Evolutionary conservation across 2,888 invertebrate species (phyloP), one percentile per base, ranked within the genome.

Genomic region (Syrphus vitripennis): DNA sequence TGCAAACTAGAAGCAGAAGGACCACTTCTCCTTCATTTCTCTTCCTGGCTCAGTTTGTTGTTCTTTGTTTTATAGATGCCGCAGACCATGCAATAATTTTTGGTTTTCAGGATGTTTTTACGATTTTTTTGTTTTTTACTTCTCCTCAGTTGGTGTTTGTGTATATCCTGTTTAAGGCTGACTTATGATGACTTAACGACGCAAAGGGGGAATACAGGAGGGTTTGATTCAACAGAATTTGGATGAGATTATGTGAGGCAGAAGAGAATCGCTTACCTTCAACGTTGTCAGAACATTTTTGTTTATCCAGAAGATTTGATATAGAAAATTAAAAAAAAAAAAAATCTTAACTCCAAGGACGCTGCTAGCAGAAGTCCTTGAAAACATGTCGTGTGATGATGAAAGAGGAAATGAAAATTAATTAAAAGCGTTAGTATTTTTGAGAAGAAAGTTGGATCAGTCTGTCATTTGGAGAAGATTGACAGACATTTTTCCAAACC

Each of bases 51-150:
- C 16, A 72, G 71, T 71, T 70, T 78, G 82, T 82, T 86, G 69
- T 76, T 78, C 81, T 77, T 74, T 86, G 77, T 78, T 82, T 78
- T 78, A 82, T 81, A 65, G 65, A 63, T 67, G 72, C 84, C 84
- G 63, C 84, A 84, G 61, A 76, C 76, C 81, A 34, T 81, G 76
- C 86, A 86, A 82, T 86, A 72, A 86, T 86, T 82, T 86, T 65
- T 70, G 86, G 86, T 86, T 86, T 65, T 45, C 77, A 74, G 77
- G 72, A 78, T 78, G 34, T 77, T 63, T 57, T 53, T 10, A 19
- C 4, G 45, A 19, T 21, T 77, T 24, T 61, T 74, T 10, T 29
- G 19, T 19, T 50, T 63, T 34, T 29, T 37, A 37, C 40, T 37
- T 67, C 48, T 65, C 42, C n/a, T n/a, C n/a, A n/a, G 69, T 72